Evolutionary conservation across 2,797 vertebrate genomes (phyloP), one percentile per base, ranked within the genome.

Genomic region (Picus viridis): DNA sequence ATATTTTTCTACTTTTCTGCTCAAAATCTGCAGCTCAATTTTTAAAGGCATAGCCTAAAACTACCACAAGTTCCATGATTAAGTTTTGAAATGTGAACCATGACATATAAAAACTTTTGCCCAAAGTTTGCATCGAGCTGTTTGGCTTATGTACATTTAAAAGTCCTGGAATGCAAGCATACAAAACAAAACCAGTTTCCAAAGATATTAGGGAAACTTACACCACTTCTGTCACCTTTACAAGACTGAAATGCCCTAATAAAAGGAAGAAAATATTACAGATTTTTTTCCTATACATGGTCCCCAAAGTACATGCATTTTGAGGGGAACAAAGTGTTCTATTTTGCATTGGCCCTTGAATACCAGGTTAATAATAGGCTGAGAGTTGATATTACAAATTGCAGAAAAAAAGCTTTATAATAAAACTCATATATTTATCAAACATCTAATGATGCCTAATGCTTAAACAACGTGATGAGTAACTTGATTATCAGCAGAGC

Each of bases 401-500:
- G 34, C 47, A 65, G n/a, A 74, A 8, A 34, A 84, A 69, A 51
- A 10, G 2, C 6, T 88, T 67, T 80, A 76, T 86, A 79, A 32
- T 62, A 70, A 83, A 79, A 72, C 17, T 68, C 57, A 49, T 49
- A 63, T 57, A 64, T 95, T 94, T 95, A 83, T 92, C 54, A 84
- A 90, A 8, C 18, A 90, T 92, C 65, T 91, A 90, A 83, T 89
- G 54, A 76, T 90, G 56, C 13, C 63, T 89, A 92, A 94, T 95
- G 58, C 62, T 96, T 91, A 89, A 93, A 89, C 62, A 94, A 92
- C 63, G 58, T 83, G 86, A 92, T 93, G 68, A 88, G 14, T 89
- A 80, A 80, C 29, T 78, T 91, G 92, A 96, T 94, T 94, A 93
- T 90, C 62, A 94, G 30, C 79, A 93, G 88, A 88, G 89, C 59